Conservation (phyloP, 2,888 invertebrate genomes). For the Drosophila neonasuta region DNA sequence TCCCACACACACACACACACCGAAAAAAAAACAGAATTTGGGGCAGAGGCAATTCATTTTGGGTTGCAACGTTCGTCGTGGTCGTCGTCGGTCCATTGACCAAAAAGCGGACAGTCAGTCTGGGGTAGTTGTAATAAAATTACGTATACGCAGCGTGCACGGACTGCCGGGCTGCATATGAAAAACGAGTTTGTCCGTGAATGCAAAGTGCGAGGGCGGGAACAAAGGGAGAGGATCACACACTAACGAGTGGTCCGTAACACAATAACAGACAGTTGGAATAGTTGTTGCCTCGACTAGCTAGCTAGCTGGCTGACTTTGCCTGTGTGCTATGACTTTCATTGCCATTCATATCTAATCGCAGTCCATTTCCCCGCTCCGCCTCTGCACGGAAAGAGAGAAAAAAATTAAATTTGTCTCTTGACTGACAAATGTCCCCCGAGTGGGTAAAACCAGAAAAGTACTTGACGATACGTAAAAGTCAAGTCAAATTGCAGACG, state of each 20-base stretch:
- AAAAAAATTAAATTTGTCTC: slow-evolving; percentile 80
- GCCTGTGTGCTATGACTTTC: slow-evolving; percentile 64
- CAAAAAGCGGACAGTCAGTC: slow-evolving; percentile 2
- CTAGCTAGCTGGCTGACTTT: slow-evolving; percentile 43
- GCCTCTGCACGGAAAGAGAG: slow-evolving; percentile 24
- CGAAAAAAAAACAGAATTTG: neutral
- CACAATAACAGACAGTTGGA: slow-evolving; percentile 39
- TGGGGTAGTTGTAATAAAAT: slow-evolving; percentile 69
- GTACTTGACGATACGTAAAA: slow-evolving; percentile 80
- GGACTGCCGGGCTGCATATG: slow-evolving; percentile 39
- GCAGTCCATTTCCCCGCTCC: slow-evolving; percentile 48
- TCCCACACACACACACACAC: slow-evolving; percentile 3
- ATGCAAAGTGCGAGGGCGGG: neutral
- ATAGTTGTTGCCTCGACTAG: slow-evolving; percentile 25
- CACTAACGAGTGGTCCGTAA: slow-evolving; percentile 42
- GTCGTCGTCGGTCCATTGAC: slow-evolving; percentile 7
- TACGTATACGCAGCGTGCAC: slow-evolving; percentile 71
- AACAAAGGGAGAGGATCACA: neutral
- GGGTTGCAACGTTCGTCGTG: slow-evolving; percentile 7
- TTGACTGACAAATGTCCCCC: slow-evolving; percentile 81
- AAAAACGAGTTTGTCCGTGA: slow-evolving; percentile 54
- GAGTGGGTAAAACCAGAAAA: slow-evolving; percentile 79
- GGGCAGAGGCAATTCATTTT: slow-evolving; percentile 52
- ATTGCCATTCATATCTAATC: slow-evolving; percentile 76
- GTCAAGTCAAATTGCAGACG: slow-evolving; percentile 78